phyloP scores from a whole-genome alignment of 1,140 invertebrate genomes.

The Adelges cooleyi region DNA sequence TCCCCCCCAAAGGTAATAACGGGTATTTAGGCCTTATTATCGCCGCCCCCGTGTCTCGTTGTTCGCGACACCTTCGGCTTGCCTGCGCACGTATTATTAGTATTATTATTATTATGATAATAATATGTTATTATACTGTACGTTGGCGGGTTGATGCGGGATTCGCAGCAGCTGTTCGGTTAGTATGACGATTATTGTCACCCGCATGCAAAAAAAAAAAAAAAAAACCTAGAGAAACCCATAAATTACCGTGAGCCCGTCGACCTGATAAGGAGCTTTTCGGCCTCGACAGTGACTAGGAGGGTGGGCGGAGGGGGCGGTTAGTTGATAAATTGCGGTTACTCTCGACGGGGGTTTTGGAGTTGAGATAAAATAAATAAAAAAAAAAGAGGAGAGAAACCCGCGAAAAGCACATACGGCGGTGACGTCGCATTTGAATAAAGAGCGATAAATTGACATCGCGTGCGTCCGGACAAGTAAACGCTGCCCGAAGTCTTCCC shows the following conservation, averaged over 20 bases:
- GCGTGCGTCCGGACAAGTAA: slow-evolving; percentile 11
- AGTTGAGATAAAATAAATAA: slow-evolving; percentile 18
- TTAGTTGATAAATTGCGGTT: slow-evolving; percentile 23
- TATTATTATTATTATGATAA: too few species aligned
- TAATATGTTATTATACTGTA: too few species aligned
- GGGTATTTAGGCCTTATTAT: slow-evolving; percentile 27
- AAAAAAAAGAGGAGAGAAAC: neutral
- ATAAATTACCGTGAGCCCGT: slow-evolving; percentile 14
- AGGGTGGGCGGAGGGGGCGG: neutral
- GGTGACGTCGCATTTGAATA: slow-evolving; percentile 22
- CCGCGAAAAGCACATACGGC: neutral
- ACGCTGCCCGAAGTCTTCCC: neutral
- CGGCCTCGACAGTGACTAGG: too few species aligned
- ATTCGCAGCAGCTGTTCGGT: too few species aligned
- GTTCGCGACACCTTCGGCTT: too few species aligned
- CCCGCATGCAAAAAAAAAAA: too few species aligned
- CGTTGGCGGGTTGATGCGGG: too few species aligned
- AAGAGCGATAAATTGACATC: slow-evolving; percentile 29
- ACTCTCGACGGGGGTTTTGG: neutral
- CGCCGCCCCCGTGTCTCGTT: neutral
- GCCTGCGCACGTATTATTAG: too few species aligned
- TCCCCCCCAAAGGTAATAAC: slow-evolving; percentile 12
- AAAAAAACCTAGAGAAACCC: too few species aligned
- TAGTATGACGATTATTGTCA: too few species aligned
- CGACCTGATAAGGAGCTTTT: slow-evolving; percentile 24